Conservation (phyloP, 2,888 invertebrate species). For the Cacoxenus indagator region DNA sequence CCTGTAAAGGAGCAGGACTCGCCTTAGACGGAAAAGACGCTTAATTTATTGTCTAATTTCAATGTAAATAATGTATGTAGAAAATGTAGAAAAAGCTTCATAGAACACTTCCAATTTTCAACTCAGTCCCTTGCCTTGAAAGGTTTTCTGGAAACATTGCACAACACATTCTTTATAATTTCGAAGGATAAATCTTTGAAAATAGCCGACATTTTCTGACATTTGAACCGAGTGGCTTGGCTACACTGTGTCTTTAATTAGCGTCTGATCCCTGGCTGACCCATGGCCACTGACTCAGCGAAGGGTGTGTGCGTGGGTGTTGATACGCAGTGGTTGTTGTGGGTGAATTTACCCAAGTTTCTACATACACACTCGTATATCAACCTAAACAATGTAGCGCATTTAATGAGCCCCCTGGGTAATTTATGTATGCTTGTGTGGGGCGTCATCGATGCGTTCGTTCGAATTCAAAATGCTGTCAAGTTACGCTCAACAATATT, state of each 20-base stretch:
- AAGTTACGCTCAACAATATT: too few relatives aligned
- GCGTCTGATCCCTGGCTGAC: not conserved
- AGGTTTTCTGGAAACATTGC: not conserved
- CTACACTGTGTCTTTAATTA: not conserved
- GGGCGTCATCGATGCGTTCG: not conserved
- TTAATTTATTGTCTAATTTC: too few relatives aligned
- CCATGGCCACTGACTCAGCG: not conserved
- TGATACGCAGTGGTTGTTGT: not conserved
- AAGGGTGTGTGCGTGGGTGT: not conserved
- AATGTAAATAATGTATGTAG: too few relatives aligned
- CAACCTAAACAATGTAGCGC: not conserved
- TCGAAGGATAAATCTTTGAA: not conserved
- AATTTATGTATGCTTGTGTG: slow-evolving; percentile 38
- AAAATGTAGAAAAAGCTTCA: too few relatives aligned
- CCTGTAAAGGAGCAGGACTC: too few relatives aligned
- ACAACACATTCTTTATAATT: not conserved
- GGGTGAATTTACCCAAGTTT: not conserved
- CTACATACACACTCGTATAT: not conserved
- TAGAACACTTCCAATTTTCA: too few relatives aligned
- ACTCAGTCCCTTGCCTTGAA: not conserved
- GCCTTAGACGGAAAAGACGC: too few relatives aligned
- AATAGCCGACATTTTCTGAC: not conserved
- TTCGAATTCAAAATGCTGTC: not conserved
- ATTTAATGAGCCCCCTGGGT: slow-evolving; percentile 37
- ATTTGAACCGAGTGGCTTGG: not conserved